Base-by-base conservation (phyloP, 2,888 invertebrate genomes). In the Eudemis profundana region DNA sequence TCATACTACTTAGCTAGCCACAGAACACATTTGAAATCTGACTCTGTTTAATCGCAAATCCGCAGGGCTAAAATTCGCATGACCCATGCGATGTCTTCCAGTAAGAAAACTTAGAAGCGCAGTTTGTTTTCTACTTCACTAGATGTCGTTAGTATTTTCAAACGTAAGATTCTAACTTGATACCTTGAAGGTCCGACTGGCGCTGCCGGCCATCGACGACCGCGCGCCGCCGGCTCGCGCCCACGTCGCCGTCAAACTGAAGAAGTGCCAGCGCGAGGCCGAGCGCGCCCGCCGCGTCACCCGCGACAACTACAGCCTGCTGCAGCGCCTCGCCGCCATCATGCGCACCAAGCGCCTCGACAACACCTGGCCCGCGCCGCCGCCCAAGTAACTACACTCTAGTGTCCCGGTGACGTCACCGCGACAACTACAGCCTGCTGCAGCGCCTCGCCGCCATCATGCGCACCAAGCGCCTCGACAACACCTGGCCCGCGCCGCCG, bases 241-340 rank as follows among this genome's bases (percentile, higher is more conserved):
- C 10, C 96, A 96, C 82, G 95, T 96, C 4, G 90, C 92, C 7
- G 82, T 93, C 64, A 96, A 96, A 80, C 87, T 94, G 67, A 96
- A 96, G 87, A 95, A 95, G 79, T 86, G 93, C 56, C 95, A 96
- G 80, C 93, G 93, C 40, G 96, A 96, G 85, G 87, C 88, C 36
- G 96, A 96, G 77, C 92, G 96, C 40, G 93, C 92, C 71, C 81
- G 86, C 64, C 93, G 93, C 83, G 95, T 96, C 47, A 93, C 94
- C 82, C 87, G 87, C 56, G 95, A 96, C 76, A 96, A 96, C 87
- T 93, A 94, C 74, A 92, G 94, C 47, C 83, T 96, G 63, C 85
- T 96, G 72, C 95, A 95, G 85, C 93, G 95, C 53, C 89, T 96
- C 70, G 90, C 90, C 63, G 90, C 92, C 70, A 94, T 96, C 73